Evolutionary conservation across 2,888 invertebrate genomes (phyloP).

Genomic region (Julus scandinavius): DNA sequence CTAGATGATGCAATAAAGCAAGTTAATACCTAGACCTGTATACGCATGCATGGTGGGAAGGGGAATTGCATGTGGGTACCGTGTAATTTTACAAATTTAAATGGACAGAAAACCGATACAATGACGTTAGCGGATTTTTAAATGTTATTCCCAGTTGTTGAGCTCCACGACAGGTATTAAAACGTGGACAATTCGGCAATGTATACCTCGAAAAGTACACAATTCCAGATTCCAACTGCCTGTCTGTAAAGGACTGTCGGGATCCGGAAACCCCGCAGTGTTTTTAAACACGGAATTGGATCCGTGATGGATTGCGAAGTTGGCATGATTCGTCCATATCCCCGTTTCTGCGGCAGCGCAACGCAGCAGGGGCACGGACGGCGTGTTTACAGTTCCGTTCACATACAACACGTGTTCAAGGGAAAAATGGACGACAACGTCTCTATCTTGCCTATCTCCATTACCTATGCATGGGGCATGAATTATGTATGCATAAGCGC

Average conservation of each 20-base stretch:
- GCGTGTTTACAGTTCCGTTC: not conserved
- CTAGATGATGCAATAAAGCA: too few relatives aligned
- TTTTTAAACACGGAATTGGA: not conserved
- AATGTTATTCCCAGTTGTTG: not conserved
- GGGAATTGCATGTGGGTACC: too few relatives aligned
- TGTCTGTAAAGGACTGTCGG: not conserved
- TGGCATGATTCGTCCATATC: not conserved
- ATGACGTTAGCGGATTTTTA: not conserved
- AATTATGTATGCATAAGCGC: not conserved
- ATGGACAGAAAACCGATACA: slow-evolving; percentile 13
- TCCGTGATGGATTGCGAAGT: not conserved
- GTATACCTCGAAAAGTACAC: not conserved
- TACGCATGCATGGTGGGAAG: too few relatives aligned
- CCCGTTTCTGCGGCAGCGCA: not conserved
- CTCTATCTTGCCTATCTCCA: not conserved
- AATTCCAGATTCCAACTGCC: slow-evolving; percentile 24
- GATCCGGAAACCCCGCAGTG: not conserved
- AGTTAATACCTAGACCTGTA: too few relatives aligned
- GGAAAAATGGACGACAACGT: slow-evolving; percentile 19
- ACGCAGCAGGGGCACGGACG: not conserved
- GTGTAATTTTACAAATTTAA: not conserved
- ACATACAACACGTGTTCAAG: not conserved
- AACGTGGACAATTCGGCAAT: not conserved
- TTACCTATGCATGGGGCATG: slow-evolving; percentile 34
- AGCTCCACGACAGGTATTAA: slow-evolving; percentile 27